Conservation (phyloP, 1,140 invertebrate species). For the Notospermus geniculatus region DNA sequence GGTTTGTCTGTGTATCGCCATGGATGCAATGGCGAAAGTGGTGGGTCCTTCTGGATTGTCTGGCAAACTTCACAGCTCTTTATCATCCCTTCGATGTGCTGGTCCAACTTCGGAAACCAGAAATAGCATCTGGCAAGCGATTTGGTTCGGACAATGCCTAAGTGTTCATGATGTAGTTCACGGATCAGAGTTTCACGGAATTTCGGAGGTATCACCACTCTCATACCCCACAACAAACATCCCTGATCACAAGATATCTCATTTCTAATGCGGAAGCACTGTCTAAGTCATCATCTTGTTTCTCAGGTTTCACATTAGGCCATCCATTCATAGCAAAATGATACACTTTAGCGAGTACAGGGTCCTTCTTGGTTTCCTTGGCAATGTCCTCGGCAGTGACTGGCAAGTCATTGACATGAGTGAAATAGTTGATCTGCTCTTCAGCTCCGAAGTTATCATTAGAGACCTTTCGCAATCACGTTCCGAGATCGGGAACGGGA, state of each 20-base stretch:
- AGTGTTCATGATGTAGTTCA: too few relatives aligned
- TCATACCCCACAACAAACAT: slow-evolving; percentile 17
- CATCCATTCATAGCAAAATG: slow-evolving; percentile 11
- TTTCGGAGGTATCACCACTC: slow-evolving; percentile 14
- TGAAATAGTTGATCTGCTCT: neutral
- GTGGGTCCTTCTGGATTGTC: slow-evolving; percentile 25
- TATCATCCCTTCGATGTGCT: too few relatives aligned
- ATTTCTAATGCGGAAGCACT: slow-evolving; percentile 7
- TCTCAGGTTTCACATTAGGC: slow-evolving; percentile 1
- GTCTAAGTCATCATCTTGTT: slow-evolving; percentile 8
- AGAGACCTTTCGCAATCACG: too few relatives aligned
- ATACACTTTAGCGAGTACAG: slow-evolving; percentile 10
- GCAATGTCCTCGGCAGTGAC: slow-evolving; percentile 6
- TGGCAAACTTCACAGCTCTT: slow-evolving; percentile 6
- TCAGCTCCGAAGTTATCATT: neutral
- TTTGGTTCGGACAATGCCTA: too few relatives aligned
- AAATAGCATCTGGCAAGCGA: too few relatives aligned
- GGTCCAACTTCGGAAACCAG: too few relatives aligned
- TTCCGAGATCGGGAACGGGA: too few relatives aligned
- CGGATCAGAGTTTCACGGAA: neutral
- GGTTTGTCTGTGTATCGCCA: slow-evolving; percentile 49
- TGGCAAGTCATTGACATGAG: slow-evolving; percentile 13
- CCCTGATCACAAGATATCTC: slow-evolving; percentile 14
- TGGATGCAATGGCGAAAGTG: slow-evolving; percentile 22
- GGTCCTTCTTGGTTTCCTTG: slow-evolving; percentile 10